Evolutionary conservation across 2,888 invertebrate genomes (phyloP), one percentile per base, ranked within the genome.

Genomic region (Lordiphosa andalusiaca): DNA sequence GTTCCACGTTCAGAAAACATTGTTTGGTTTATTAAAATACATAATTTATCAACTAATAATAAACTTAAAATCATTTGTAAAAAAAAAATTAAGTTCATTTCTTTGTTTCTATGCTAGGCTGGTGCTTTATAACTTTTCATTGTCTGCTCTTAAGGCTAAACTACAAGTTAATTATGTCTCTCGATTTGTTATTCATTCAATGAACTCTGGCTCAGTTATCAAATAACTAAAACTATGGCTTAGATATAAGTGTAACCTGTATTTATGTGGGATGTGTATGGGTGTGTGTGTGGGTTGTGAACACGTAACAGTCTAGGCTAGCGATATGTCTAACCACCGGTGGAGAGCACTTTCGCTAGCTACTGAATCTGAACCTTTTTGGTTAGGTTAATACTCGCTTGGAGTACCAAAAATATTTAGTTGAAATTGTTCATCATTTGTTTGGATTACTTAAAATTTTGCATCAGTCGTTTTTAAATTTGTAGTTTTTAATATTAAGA

Each of bases 41-140:
- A 74, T 58, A 61, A 55, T 60, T 66, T 73, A 71, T 75, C 74
- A 71, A 71, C 71, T 75, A 50, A 30, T 10, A 30, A 30, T 30
- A 30, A 30, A 30, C 30, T 10, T 35, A 46, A 51, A 52, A 50
- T 58, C 46, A 48, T 61, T 41, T 50, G 47, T 46, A 65, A 56
- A 63, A 54, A 73, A 73, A 69, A 51, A 30, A 3, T 9, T 10
- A 30, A 10, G 9, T 30, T 30, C 30, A 30, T 30, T 30, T 30
- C 25, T 6, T 30, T 30, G 9, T 30, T 30, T 10, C 30, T 30
- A 30, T 30, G 30, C 30, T 41, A 41, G 48, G 10, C 47, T 21
- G 30, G 30, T 13, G 16, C 6, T 38, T 38, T 53, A 30, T 30
- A 30, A 30, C 30, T 30, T 30, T 30, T 30, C 30, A 30, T 30